Evolutionary conservation across 2,113 vertebrate genomes (phyloP).

Genomic region (Raphicerus campestris): DNA sequence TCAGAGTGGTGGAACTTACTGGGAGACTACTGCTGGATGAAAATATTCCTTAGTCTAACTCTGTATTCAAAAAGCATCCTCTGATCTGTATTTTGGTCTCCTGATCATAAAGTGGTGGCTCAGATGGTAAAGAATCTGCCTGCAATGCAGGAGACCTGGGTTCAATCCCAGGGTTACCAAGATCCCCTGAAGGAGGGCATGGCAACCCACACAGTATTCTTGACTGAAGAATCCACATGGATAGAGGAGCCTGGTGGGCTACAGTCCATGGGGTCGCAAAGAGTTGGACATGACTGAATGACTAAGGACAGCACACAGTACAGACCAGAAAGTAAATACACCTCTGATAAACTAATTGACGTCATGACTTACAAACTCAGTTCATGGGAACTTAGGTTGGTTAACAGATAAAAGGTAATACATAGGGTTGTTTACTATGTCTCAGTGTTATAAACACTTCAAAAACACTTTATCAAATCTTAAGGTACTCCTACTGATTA

Average conservation of each 20-base stretch:
- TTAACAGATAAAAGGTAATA: neutral
- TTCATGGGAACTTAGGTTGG: neutral
- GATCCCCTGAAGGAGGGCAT: neutral
- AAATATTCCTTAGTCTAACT: neutral
- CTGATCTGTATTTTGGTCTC: neutral
- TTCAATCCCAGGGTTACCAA: neutral
- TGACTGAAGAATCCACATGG: neutral
- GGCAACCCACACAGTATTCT: neutral
- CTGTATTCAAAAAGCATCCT: neutral
- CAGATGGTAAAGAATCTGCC: neutral
- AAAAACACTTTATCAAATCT: neutral
- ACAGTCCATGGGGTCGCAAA: neutral
- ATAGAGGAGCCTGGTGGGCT: neutral
- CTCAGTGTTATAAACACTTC: neutral
- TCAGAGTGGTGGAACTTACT: neutral
- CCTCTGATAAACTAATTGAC: neutral
- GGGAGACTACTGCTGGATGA: neutral
- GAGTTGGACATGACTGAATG: neutral
- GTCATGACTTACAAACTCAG: neutral
- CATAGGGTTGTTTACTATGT: neutral
- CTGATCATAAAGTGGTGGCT: neutral
- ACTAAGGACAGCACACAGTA: neutral
- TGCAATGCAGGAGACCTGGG: neutral
- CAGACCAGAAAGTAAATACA: neutral
- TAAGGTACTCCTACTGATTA: neutral